Percentiles rank a stretch among this genome's conserved stretches.
Conservation (phyloP, 2,797 vertebrate genomes). For the Peromyscus aztecus region DNA sequence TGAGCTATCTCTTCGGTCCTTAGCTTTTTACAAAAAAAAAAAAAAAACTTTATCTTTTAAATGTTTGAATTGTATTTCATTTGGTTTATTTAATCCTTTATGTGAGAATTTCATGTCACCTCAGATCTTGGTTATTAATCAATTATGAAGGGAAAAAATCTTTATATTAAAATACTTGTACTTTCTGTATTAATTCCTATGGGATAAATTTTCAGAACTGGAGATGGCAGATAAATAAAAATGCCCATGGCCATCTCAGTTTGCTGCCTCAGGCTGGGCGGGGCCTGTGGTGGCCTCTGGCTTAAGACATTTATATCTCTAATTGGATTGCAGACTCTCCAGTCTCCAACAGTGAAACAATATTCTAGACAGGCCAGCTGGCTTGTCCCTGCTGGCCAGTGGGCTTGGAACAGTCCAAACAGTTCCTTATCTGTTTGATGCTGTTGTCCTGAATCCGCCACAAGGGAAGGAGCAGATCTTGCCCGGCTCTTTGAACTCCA, state of each 20-base stretch:
- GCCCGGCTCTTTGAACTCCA: neutral
- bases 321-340: neutral
- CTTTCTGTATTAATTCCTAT: neutral
- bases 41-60: neutral
- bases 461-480: accelerated
- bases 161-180: neutral
- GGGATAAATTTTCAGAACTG: neutral
- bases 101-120: neutral
- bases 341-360: neutral
- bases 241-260: neutral
- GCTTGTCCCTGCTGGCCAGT: neutral
- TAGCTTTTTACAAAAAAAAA: neutral
- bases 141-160: neutral
- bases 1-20: neutral
- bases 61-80: neutral
- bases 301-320: neutral
- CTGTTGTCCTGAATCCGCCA: neutral
- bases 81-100: neutral
- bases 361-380: neutral
- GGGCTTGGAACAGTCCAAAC: neutral
- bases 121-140: conserved; percentile 4
- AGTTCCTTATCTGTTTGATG: neutral
- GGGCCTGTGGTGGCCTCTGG: neutral
- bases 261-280: neutral
- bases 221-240: neutral